Evolutionary conservation across 2,888 invertebrate species (phyloP).

Genomic region (Chrysolina haemoptera): DNA sequence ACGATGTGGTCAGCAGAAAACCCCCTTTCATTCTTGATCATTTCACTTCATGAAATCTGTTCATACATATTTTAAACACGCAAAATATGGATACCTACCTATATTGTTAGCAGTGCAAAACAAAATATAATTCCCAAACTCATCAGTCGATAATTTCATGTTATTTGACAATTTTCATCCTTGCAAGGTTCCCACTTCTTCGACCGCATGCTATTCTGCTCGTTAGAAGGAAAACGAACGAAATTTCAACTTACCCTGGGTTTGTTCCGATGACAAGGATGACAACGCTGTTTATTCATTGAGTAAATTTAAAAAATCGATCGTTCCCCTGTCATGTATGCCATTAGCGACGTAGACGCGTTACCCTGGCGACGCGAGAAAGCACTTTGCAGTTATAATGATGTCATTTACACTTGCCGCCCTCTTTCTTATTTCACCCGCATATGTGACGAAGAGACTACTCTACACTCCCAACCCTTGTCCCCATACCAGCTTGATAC

Average conservation of each 20-base stretch:
- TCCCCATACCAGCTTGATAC: conserved; percentile 38
- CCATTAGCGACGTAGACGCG: conserved; percentile 69
- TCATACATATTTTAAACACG: too few species aligned
- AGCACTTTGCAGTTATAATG: conserved; percentile 72
- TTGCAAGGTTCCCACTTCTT: conserved; percentile 39
- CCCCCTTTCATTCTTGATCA: too few species aligned
- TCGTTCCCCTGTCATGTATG: conserved; percentile 71
- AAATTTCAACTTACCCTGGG: conserved; percentile 43
- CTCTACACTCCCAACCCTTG: conserved; percentile 45
- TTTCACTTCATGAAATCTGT: too few species aligned
- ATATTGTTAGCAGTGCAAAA: too few species aligned
- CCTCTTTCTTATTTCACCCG: conserved; percentile 68
- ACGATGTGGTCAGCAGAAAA: too few species aligned
- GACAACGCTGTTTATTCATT: conserved; percentile 68
- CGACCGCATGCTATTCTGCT: conserved; percentile 45
- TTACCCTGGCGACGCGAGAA: conserved; percentile 70
- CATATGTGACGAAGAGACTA: conserved; percentile 62
- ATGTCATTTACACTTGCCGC: conserved; percentile 72
- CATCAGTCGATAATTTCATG: too few species aligned
- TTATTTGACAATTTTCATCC: neutral
- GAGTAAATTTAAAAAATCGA: conserved; percentile 72
- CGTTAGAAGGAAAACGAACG: conserved; percentile 49
- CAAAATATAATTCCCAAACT: too few species aligned
- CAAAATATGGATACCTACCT: too few species aligned
- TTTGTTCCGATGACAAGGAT: conserved; percentile 43